Evolutionary conservation across 2,888 invertebrate genomes (phyloP), one percentile per base, ranked within the genome.

Genomic region (Cylloceria caligata): DNA sequence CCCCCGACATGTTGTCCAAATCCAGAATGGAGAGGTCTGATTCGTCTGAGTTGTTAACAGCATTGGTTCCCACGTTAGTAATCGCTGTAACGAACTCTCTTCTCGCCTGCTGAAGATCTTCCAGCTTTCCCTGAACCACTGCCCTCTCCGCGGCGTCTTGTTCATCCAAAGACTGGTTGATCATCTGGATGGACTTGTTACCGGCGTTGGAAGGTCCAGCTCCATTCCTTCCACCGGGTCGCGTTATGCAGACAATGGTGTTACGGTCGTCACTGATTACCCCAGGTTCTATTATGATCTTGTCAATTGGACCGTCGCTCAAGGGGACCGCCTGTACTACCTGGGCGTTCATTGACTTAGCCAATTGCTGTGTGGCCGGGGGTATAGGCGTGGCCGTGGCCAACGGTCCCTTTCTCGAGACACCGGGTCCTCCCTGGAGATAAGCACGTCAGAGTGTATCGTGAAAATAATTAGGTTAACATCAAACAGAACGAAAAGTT

Each of bases 61-160:
- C 86, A 13, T 90, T 89, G 11, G 83, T 85, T 21, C 90, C 88
- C 19, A 91, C 89, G 62, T 86, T 88, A 1, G 91, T 90, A 3
- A 89, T 88, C 0, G 91, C 85, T n/a, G 91, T 83, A 4, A 91
- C 89, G 55, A 91, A 89, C 2, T 91, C 91, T n/a, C 91, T 85
- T 19, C 91, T 87, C 2, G 91, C 90, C 7, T 88, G 84, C n/a
- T 91, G 91, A 4, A 91, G 81, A 3, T 89, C 89, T 13, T 86
- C 84, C 13, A 91, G 73, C 52, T 86, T 90, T 1, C 55, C 71
- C 45, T 90, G 88, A 3, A 91, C 88, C 0, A 88, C 75, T 1
- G 77, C 81, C 0, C 78, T 62, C 67, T 91, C 91, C 0, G 62
- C 84, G 0, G 88, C 89, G 3, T 91, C 91, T 86, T 91, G 89